phyloP scores from a whole-genome alignment of 2,888 invertebrate genomes.

The Pristionchus entomophagus region DNA sequence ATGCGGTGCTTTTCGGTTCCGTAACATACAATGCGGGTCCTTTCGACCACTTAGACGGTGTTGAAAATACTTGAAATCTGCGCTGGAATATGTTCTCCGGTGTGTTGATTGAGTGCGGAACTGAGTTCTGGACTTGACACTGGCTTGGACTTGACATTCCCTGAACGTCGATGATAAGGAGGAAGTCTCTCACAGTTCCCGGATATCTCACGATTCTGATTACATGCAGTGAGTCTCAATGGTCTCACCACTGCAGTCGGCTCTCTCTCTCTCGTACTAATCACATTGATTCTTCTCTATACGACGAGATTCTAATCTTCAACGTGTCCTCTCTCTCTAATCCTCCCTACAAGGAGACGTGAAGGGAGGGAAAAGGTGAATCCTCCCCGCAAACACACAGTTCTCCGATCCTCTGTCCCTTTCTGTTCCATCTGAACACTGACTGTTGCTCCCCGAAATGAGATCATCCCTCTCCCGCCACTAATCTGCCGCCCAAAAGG shows the following conservation, averaged over 20 bases:
- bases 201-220: background rate
- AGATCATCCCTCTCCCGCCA: conserved; percentile 3
- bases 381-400: conserved; percentile 36
- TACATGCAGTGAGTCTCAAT: background rate
- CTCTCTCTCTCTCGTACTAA: background rate
- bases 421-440: conserved; percentile 22
- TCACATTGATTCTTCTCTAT: conserved; percentile 1
- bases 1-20: too few species aligned
- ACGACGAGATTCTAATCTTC: conserved; percentile 25
- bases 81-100: background rate
- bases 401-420: conserved; percentile 28
- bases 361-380: conserved; percentile 20
- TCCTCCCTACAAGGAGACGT: conserved; percentile 8
- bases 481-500: background rate
- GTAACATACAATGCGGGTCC: too few species aligned
- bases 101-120: background rate
- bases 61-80: background rate
- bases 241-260: background rate
- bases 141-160: background rate
- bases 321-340: background rate
- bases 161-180: too few species aligned
- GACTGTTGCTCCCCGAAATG: background rate
- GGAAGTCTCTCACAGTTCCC: background rate
- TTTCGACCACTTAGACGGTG: too few species aligned
- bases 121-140: background rate